phyloP scores from a whole-genome alignment of 2,888 invertebrate genomes.

The Trissolcus brochymenae region DNA sequence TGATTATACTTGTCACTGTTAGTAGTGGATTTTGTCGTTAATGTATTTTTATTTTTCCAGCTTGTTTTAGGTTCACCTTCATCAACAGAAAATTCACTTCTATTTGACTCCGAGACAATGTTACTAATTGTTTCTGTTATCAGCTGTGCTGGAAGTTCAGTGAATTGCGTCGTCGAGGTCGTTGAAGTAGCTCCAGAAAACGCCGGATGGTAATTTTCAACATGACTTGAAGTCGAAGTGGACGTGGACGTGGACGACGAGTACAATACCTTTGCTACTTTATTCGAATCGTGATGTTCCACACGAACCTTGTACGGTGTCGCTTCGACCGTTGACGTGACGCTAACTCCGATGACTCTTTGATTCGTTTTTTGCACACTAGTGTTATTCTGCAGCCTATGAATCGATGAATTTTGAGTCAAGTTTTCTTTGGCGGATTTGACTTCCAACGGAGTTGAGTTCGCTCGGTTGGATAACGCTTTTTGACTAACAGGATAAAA shows the following conservation, averaged over 20 bases:
- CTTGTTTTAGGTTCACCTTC: slow-evolving; percentile 79
- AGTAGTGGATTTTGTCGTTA: slow-evolving; percentile 64
- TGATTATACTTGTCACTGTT: slow-evolving; percentile 5
- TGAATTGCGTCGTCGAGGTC: slow-evolving; percentile 59
- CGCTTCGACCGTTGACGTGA: slow-evolving; percentile 80
- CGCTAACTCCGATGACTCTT: slow-evolving; percentile 78
- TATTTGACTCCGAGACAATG: slow-evolving; percentile 78
- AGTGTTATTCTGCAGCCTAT: slow-evolving; percentile 2
- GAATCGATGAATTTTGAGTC: slow-evolving; percentile 5
- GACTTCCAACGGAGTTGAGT: slow-evolving; percentile 64
- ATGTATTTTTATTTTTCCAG: slow-evolving; percentile 65
- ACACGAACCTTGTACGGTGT: slow-evolving; percentile 77
- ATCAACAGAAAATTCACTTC: slow-evolving; percentile 80
- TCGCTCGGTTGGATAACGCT: slow-evolving; percentile 66
- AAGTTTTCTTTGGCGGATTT: slow-evolving; percentile 57
- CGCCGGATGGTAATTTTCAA: slow-evolving; percentile 14
- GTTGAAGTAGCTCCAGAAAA: slow-evolving; percentile 51
- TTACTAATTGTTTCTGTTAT: slow-evolving; percentile 76
- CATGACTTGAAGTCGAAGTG: slow-evolving; percentile 45
- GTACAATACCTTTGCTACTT: slow-evolving; percentile 37
- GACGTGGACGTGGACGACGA: slow-evolving; percentile 53
- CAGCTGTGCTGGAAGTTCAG: slow-evolving; percentile 64
- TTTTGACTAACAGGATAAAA: slow-evolving; percentile 72
- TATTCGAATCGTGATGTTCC: slow-evolving; percentile 68
- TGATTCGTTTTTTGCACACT: slow-evolving; percentile 55